Base-by-base conservation (phyloP, 2,888 invertebrate species). In the Arctia plantaginis region DNA sequence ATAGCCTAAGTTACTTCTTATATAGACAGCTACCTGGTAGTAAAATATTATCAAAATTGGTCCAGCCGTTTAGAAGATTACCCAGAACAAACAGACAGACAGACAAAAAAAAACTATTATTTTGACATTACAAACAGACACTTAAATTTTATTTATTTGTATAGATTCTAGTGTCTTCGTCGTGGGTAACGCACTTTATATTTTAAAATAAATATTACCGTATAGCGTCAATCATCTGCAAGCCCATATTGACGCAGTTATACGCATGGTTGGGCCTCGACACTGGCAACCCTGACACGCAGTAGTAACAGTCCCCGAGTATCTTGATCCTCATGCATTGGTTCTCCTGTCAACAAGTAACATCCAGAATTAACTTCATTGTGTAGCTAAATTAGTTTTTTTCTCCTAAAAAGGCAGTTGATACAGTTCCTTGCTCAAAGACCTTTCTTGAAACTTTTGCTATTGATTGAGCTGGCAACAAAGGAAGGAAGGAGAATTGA, bases 281-380 rank as follows among this genome's bases (percentile, higher is more conserved):
- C 44, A 99, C 97, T 0, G 99, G 99, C 84, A 99, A 96, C 0
- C 99, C 99, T 0, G 98, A 98, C 15, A 99, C 99, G 90, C 99
- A 99, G 93, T 99, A 99, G 94, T 99, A 99, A 90, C 99, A 99
- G 92, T 99, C 99, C 0, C 99, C 99, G 12, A 99, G 96, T 83
- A 99, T 99, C 96, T 99, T 99, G 89, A 99, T 99, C 72, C 99
- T 96, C 97, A 99, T 98, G 92, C 99, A 99, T 90, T 99, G 99
- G 92, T 99, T 98, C 87, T 99, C 98, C 99, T 99, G 94, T 3
- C 30, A 77, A 87, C 78, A 88, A 85, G 27, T 18, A 68, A 35
- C 1, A 35, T 51, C 6, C 8, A 15, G n/a, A 62, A 27, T 65
- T 3, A 47, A 67, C 7, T 18, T 59, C 1, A 59, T 27, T 8